These are phyloP conservation scores for Harpagus bidentatus DNA, from an alignment of 2,113 vertebrate species.

Conservation along the genomic window DNA sequence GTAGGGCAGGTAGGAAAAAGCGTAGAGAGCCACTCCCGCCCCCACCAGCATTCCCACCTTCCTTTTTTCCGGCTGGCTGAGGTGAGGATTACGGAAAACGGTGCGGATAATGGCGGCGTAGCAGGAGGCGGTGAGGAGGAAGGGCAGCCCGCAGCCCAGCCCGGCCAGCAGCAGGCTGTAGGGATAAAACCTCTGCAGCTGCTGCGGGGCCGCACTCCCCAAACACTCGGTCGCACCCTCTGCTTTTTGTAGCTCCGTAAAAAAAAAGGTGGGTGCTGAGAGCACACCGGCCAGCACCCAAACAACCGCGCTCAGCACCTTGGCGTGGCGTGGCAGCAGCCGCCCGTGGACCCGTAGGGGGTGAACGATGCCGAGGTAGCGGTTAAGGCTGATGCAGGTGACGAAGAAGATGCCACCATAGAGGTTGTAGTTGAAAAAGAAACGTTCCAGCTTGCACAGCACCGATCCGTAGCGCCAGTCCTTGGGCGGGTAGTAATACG, in stretches of 20 bases:
- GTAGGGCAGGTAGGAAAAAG: constrained; percentile 82
- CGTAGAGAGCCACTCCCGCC: constrained; percentile 69
- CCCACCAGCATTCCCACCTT: constrained; percentile 72
- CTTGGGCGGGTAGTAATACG: constrained; percentile 69
- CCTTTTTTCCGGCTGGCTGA: constrained; percentile 66
- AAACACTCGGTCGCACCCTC: not conserved
- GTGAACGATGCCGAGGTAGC: constrained; percentile 75
- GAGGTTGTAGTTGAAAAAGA: constrained; percentile 82
- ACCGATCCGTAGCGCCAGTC: constrained; percentile 67
- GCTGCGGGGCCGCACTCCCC: not conserved
- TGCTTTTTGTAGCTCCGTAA: not conserved
- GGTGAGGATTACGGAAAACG: constrained; percentile 64
- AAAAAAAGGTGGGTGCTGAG: constrained; percentile 71
- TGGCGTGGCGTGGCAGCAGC: constrained; percentile 66
- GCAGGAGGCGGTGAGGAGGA: constrained; percentile 73
- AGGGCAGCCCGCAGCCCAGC: constrained; percentile 76
- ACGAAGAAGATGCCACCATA: constrained; percentile 80
- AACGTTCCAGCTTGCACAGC: constrained; percentile 77
- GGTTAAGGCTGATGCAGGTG: constrained; percentile 82
- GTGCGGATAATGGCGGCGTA: constrained; percentile 67
- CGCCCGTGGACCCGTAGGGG: constrained; percentile 73
- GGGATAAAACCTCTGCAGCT: not conserved
- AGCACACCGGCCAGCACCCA: constrained; percentile 70
- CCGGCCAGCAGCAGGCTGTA: constrained; percentile 69
- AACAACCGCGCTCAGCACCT: constrained; percentile 39